phyloP scores from a whole-genome alignment of 1,140 invertebrate genomes.

The Anastrepha obliqua region DNA sequence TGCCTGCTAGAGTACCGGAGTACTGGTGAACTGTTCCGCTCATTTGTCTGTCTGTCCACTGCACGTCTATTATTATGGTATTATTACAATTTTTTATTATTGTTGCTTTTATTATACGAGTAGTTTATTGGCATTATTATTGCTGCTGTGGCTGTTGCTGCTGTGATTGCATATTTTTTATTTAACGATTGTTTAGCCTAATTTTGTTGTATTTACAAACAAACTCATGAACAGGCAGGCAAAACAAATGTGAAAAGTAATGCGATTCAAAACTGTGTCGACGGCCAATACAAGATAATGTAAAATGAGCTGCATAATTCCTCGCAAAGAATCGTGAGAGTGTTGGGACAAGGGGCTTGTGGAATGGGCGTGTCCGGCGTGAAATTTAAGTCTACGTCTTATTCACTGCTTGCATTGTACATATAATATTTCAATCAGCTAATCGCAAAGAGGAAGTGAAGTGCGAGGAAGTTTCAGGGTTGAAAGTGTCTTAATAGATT shows the following conservation, averaged over 20 bases:
- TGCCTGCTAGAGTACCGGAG: no score
- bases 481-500: neutral
- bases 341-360: neutral
- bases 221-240: neutral
- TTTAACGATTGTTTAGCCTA: slow-evolving; percentile 41
- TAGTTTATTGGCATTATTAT: slow-evolving; percentile 20
- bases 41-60: slow-evolving; percentile 13
- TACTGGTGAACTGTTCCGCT: neutral
- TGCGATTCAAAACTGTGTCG: slow-evolving; percentile 6
- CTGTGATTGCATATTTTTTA: slow-evolving; percentile 24
- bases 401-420: neutral
- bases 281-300: neutral
- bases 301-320: slow-evolving; percentile 24
- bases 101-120: slow-evolving; percentile 5
- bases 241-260: neutral
- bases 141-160: neutral
- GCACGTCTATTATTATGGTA: slow-evolving; percentile 20
- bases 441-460: neutral
- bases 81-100: slow-evolving; percentile 1
- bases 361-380: neutral
- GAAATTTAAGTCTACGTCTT: slow-evolving; percentile 11
- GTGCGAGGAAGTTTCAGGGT: neutral
- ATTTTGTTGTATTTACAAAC: slow-evolving; percentile 44
- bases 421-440: slow-evolving; percentile 1
- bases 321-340: slow-evolving; percentile 27